Percentiles rank a stretch among this genome's conserved stretches.
Conservation (phyloP, 1,140 invertebrate species). For the Lycorma delicatula region DNA sequence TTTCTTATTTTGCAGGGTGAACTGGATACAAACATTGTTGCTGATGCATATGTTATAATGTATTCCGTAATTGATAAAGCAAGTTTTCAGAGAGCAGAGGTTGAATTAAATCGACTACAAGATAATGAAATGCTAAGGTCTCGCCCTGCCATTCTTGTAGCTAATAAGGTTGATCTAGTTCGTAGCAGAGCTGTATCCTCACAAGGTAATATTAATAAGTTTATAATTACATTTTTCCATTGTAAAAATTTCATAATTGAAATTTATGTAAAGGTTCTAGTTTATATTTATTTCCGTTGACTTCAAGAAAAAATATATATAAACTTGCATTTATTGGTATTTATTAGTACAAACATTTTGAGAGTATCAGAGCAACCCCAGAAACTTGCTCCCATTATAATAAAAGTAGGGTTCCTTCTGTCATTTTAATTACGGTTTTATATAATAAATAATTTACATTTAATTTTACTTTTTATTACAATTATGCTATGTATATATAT, state of each 20-base stretch:
- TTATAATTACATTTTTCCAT: slow-evolving; percentile 21
- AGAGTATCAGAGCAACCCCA: no score
- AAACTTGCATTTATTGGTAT: no score
- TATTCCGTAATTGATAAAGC: slow-evolving; percentile 87
- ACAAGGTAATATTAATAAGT: no score
- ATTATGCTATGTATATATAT: no score
- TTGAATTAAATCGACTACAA: slow-evolving; percentile 61
- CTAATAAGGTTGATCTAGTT: slow-evolving; percentile 92
- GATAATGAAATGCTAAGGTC: slow-evolving; percentile 63
- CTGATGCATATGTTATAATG: slow-evolving; percentile 80
- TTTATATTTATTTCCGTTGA: no score
- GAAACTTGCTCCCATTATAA: no score
- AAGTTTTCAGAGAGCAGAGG: slow-evolving; percentile 74
- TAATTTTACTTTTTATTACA: no score
- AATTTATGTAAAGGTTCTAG: neutral
- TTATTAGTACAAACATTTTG: no score
- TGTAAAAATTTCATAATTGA: neutral
- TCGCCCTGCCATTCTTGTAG: slow-evolving; percentile 78
- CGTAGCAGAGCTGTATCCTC: slow-evolving; percentile 77
- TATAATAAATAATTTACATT: no score
- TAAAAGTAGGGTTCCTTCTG: no score
- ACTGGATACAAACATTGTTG: slow-evolving; percentile 57
- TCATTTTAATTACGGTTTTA: no score
- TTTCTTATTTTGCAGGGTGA: slow-evolving; percentile 64
- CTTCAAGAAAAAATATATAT: neutral